Conservation (phyloP, 2,797 vertebrate species). For the Falco rusticolus region DNA sequence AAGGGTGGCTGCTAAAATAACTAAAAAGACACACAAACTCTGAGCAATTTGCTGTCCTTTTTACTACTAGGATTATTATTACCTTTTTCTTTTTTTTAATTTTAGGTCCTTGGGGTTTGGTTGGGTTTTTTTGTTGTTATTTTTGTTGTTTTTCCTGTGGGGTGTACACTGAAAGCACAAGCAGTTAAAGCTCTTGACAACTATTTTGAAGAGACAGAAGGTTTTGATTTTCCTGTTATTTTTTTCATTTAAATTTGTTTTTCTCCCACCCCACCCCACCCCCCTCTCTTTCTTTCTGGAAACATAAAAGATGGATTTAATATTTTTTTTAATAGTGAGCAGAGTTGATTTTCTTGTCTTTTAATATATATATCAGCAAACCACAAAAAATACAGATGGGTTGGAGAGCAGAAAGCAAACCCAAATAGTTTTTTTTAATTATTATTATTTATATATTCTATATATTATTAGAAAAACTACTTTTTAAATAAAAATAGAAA, state of each 20-base stretch:
- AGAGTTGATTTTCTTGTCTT: conserved; percentile 77
- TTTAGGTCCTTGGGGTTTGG: conserved; percentile 57
- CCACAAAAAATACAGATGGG: conserved; percentile 62
- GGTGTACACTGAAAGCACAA: conserved; percentile 78
- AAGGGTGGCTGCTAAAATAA: conserved; percentile 80
- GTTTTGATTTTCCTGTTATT: conserved; percentile 40
- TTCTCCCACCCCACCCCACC: neutral
- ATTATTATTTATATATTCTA: conserved; percentile 80
- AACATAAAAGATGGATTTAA: conserved; percentile 57
- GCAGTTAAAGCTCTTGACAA: conserved; percentile 67
- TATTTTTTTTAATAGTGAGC: conserved; percentile 74
- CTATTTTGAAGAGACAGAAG: conserved; percentile 55
- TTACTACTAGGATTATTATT: conserved; percentile 73
- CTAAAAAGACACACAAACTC: conserved; percentile 69
- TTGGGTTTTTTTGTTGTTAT: neutral
- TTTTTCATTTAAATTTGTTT: conserved; percentile 40
- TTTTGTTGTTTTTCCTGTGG: conserved; percentile 51
- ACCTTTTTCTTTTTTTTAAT: conserved; percentile 43
- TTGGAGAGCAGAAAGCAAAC: conserved; percentile 71
- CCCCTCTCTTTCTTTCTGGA: conserved; percentile 66
- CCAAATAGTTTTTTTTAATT: conserved; percentile 71
- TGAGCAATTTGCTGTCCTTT: conserved; percentile 69
- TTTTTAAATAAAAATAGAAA: conserved; percentile 66
- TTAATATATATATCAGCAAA: conserved; percentile 75
- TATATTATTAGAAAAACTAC: conserved; percentile 75